Evolutionary conservation across 1,140 invertebrate genomes (phyloP).

Genomic region (Aphelenchoides fujianensis): DNA sequence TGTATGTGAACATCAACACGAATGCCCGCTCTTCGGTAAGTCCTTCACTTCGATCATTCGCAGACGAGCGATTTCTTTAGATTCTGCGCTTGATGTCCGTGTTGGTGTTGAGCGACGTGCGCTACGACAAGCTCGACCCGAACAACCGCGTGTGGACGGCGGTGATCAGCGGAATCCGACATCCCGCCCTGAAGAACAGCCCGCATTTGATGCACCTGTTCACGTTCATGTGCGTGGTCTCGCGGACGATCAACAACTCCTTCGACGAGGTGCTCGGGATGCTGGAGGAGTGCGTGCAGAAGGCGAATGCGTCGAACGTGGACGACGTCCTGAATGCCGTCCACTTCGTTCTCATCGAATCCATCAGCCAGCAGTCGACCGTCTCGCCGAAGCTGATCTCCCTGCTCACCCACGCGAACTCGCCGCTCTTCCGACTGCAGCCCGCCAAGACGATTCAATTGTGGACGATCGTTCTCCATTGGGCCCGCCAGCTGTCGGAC

Average conservation of each 20-base stretch:
- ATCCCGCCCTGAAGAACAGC: constrained; percentile 5
- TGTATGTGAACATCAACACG: constrained; percentile 9
- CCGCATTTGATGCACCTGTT: not conserved
- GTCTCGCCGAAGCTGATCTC: not conserved
- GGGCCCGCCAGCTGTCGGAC: not conserved
- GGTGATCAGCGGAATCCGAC: not conserved
- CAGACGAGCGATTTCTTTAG: not conserved
- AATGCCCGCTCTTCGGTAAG: not conserved
- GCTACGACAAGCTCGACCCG: constrained; percentile 21
- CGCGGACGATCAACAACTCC: not conserved
- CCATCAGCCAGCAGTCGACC: not conserved
- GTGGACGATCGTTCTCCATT: constrained; percentile 15
- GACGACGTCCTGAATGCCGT: constrained; percentile 13
- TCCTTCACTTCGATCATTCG: not conserved
- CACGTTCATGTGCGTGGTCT: constrained; percentile 9
- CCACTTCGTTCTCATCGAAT: not conserved
- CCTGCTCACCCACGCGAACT: not conserved
- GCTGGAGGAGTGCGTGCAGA: not conserved
- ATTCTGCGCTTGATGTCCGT: not conserved
- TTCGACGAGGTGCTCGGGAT: constrained; percentile 16
- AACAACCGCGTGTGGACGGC: constrained; percentile 8
- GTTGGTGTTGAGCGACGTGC: constrained; percentile 8
- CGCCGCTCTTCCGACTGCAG: not conserved
- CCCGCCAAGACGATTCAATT: constrained; percentile 18
- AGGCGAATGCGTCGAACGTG: not conserved